These are phyloP conservation scores for Symphodus melops DNA, from an alignment of 2,113 vertebrate genomes.

Conservation along the genomic window DNA sequence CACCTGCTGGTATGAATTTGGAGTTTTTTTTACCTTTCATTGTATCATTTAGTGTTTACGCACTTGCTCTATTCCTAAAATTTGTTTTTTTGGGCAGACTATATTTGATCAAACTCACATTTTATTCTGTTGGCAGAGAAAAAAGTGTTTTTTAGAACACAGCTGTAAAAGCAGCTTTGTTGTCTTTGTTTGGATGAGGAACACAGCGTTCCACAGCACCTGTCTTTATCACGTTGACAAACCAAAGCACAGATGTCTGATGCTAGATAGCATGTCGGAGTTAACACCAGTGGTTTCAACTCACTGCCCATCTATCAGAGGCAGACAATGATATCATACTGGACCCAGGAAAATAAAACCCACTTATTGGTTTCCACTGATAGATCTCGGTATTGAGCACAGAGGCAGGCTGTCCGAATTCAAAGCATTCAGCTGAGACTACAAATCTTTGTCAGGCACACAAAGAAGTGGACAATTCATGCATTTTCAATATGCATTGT, in stretches of 20 bases:
- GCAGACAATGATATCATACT: conserved; percentile 25
- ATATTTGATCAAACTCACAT: neutral
- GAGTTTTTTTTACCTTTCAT: neutral
- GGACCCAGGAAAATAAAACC: conserved; percentile 32
- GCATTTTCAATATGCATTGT: conserved; percentile 39
- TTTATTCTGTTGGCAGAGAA: neutral
- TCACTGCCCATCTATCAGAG: conserved; percentile 13
- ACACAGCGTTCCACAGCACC: neutral
- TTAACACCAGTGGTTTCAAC: conserved; percentile 17
- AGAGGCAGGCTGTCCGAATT: conserved; percentile 27
- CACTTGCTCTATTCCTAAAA: no score
- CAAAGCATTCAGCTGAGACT: conserved; percentile 36
- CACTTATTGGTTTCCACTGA: neutral
- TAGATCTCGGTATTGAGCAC: conserved; percentile 21
- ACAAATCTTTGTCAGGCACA: conserved; percentile 49
- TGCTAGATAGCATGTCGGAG: conserved; percentile 16
- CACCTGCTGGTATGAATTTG: no score
- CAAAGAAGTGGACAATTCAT: conserved; percentile 36
- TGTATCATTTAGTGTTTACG: no score
- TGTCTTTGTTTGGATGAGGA: neutral
- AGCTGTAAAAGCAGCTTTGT: neutral
- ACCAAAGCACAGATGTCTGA: conserved; percentile 29
- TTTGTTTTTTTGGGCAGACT: neutral
- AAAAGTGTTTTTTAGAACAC: neutral
- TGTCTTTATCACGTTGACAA: conserved; percentile 29